Percentiles rank a stretch among this genome's conserved stretches.
Conservation (phyloP, 2,113 vertebrate species). For the Mormyrus lacerda region DNA sequence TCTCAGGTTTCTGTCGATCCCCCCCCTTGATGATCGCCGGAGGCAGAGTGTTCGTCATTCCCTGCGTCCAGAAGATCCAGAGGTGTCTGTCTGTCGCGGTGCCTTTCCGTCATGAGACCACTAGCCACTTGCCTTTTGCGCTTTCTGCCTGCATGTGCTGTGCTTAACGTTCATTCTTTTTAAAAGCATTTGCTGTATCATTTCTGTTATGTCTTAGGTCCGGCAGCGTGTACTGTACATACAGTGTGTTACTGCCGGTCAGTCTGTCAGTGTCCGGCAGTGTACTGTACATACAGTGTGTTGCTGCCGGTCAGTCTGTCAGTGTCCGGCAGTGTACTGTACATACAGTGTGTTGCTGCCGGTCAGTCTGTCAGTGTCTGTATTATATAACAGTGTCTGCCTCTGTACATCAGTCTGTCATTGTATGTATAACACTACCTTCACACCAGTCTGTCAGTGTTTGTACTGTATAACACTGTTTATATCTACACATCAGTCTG, state of each 20-base stretch:
- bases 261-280: not conserved
- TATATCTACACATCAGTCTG: too few species aligned
- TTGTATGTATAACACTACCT: not conserved
- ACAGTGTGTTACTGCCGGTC: not conserved
- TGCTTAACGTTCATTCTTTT: not conserved
- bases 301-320: too few species aligned
- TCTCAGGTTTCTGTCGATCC: constrained; percentile 76
- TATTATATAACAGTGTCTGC: not conserved
- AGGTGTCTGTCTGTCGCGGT: constrained; percentile 53
- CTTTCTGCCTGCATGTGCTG: not conserved
- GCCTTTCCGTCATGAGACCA: constrained; percentile 36
- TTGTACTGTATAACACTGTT: not conserved
- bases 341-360: not conserved
- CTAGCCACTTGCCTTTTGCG: constrained; percentile 28
- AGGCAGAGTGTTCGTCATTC: constrained; percentile 81
- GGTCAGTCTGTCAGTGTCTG: not conserved
- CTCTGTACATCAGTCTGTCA: not conserved
- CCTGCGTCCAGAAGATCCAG: constrained; percentile 81
- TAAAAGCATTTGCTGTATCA: not conserved
- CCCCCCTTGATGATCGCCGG: constrained; percentile 84
- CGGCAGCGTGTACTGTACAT: not conserved
- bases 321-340: not conserved
- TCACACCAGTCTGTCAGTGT: not conserved
- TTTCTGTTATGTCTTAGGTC: not conserved
- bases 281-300: not conserved